Base-by-base conservation (phyloP, 2,888 invertebrate genomes). In the Andrena fulva region DNA sequence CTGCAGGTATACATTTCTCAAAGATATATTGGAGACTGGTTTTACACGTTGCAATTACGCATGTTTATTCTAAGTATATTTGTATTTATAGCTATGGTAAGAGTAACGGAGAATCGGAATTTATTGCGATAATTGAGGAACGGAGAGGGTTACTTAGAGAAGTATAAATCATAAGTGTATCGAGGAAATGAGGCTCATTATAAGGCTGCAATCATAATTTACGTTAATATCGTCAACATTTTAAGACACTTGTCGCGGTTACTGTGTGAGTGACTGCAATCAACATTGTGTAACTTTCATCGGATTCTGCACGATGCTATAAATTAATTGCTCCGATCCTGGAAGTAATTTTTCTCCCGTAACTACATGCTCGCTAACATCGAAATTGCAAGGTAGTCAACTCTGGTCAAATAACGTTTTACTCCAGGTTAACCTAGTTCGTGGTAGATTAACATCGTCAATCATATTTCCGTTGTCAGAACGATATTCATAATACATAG, bases 81-180 rank as follows among this genome's bases (percentile, higher is more conserved):
- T 42, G 5, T 42, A 42, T 42, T 42, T 42, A 16, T 42, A 42
- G 1, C 16, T 16, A 42, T 42, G 42, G 42, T 1, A 42, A 42
- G 42, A 42, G 42, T 42, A 42, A 42, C 42, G 42, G 42, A 42
- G 42, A 5, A 42, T 42, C 42, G 16, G 54, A 35, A 59, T 79
- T 70, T 79, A 70, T 20, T 60, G 56, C 64, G 69, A 60, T 59
- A 63, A 62, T 79, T 35, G 74, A 74, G 35, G 59, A 70, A 60
- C 48, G 12, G 50, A 24, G 29, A 64, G 35, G 20, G 54, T 60
- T 71, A 71, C 33, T 70, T 52, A 27, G 76, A 80, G 64, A 76
- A 70, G 76, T 33, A 60, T 76, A 80, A 71, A 67, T 54, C 76
- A 62, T 50, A 71, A 60, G n/a, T 12, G 42, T 64, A 10, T n/a